Evolutionary conservation across 2,113 vertebrate species (phyloP).

Genomic region (Carassius gibelio): DNA sequence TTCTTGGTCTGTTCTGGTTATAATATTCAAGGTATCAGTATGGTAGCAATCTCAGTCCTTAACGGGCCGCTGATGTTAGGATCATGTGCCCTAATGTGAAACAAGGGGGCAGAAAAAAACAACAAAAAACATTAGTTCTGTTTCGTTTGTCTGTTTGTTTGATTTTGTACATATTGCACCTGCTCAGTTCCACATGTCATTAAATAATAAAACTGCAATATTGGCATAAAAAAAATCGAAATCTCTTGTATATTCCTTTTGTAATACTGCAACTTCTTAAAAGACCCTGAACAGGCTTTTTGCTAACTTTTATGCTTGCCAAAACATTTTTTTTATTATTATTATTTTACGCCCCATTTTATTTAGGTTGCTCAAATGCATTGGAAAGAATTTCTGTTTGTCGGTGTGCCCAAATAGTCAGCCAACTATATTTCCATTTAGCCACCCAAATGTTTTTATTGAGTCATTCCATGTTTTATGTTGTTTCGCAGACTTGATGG

Average conservation of each 20-base stretch:
- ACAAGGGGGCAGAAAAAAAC: slow-evolving; percentile 82
- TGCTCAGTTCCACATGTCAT: slow-evolving; percentile 93
- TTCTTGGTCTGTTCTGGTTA: slow-evolving; percentile 74
- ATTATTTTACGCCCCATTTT: slow-evolving; percentile 62
- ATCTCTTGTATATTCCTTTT: slow-evolving; percentile 45
- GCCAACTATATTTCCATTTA: slow-evolving; percentile 56
- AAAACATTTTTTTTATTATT: neutral
- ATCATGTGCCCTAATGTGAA: slow-evolving; percentile 94
- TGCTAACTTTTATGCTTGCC: neutral
- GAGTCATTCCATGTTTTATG: slow-evolving; percentile 23
- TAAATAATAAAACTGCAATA: slow-evolving; percentile 83
- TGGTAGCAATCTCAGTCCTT: slow-evolving; percentile 86
- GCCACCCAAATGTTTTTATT: slow-evolving; percentile 45
- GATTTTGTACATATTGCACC: slow-evolving; percentile 90
- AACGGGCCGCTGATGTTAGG: slow-evolving; percentile 85
- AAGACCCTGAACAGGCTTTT: neutral
- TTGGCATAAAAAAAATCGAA: slow-evolving; percentile 85
- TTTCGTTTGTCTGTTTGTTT: slow-evolving; percentile 78
- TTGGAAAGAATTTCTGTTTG: slow-evolving; percentile 36
- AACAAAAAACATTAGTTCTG: slow-evolving; percentile 67
- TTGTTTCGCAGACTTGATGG: neutral
- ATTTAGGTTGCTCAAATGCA: slow-evolving; percentile 21
- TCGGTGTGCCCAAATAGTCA: neutral
- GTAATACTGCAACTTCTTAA: neutral
- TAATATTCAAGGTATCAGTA: slow-evolving; percentile 76